Conservation (phyloP, 2,888 invertebrate genomes). For the Dryadula phaetusa region DNA sequence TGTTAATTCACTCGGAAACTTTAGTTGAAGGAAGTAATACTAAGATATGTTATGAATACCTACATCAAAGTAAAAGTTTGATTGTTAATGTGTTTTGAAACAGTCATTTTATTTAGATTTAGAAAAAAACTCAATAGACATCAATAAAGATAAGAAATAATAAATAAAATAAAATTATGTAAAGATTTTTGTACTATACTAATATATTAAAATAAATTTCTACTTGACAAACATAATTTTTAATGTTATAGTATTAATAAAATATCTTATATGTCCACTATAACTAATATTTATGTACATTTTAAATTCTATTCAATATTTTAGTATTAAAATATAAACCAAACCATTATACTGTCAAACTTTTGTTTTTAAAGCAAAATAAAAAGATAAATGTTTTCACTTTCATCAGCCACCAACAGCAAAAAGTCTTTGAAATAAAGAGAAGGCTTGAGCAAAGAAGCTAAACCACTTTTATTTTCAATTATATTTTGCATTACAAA, state of each 20-base stretch:
- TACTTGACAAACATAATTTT: background rate
- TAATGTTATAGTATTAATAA: background rate
- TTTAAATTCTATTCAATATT: background rate
- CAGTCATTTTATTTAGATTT: background rate
- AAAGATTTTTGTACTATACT: background rate
- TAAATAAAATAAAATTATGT: background rate
- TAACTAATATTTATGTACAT: background rate
- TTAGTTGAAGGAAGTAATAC: background rate
- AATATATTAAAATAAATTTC: background rate
- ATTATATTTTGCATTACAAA: conserved; percentile 33
- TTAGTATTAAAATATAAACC: background rate
- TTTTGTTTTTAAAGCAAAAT: background rate
- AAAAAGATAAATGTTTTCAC: background rate
- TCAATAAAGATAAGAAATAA: background rate
- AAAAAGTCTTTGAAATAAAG: conserved; percentile 4
- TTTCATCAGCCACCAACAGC: conserved; percentile 1
- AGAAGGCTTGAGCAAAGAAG: background rate
- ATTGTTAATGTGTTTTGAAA: background rate
- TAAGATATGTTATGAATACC: background rate
- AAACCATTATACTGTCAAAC: background rate
- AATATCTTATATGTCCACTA: background rate
- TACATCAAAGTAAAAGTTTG: background rate
- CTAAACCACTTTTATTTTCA: conserved; percentile 28
- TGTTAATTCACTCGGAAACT: conserved; percentile 14
- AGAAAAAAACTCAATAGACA: background rate